Percentiles rank a stretch among this genome's conserved stretches.
These are phyloP conservation scores for Colostygia pectinataria DNA, from an alignment of 2,888 invertebrate genomes.

Conservation along the genomic window DNA sequence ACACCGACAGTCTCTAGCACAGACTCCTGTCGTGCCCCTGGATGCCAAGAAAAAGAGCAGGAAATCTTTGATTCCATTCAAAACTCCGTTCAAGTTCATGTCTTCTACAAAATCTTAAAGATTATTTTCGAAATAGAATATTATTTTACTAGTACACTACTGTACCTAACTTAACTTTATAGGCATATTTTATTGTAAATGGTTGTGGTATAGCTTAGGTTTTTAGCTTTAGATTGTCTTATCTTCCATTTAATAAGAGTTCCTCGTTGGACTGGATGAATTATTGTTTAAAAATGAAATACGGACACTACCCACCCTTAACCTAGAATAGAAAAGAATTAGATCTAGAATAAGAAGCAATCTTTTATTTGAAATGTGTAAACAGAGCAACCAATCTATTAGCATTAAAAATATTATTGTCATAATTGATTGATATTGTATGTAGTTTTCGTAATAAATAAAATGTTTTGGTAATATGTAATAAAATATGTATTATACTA, in stretches of 20 bases:
- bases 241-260: slow-evolving; percentile 34
- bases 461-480: too few species aligned
- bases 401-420: too few species aligned
- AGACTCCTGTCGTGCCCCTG: slow-evolving; percentile 53
- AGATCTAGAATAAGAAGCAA: slow-evolving; percentile 24
- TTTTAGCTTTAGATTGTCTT: slow-evolving; percentile 18
- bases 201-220: slow-evolving; percentile 28
- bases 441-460: too few species aligned
- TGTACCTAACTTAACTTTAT: neutral
- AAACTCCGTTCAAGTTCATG: slow-evolving; percentile 78
- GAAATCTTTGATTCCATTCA: slow-evolving; percentile 72
- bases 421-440: too few species aligned
- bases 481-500: too few species aligned
- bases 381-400: too few species aligned
- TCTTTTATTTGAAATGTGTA: neutral
- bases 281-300: slow-evolving; percentile 55
- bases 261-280: slow-evolving; percentile 27
- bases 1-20: slow-evolving; percentile 46
- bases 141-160: slow-evolving; percentile 19
- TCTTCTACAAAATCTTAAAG: slow-evolving; percentile 62
- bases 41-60: slow-evolving; percentile 68
- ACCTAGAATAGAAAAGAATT: slow-evolving; percentile 58
- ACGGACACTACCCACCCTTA: slow-evolving; percentile 79
- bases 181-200: slow-evolving; percentile 13
- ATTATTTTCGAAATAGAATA: neutral